Percentiles rank a stretch among this genome's conserved stretches.
These are phyloP conservation scores for Poicephalus gulielmi DNA, from an alignment of 2,113 vertebrate genomes.

Conservation along the genomic window DNA sequence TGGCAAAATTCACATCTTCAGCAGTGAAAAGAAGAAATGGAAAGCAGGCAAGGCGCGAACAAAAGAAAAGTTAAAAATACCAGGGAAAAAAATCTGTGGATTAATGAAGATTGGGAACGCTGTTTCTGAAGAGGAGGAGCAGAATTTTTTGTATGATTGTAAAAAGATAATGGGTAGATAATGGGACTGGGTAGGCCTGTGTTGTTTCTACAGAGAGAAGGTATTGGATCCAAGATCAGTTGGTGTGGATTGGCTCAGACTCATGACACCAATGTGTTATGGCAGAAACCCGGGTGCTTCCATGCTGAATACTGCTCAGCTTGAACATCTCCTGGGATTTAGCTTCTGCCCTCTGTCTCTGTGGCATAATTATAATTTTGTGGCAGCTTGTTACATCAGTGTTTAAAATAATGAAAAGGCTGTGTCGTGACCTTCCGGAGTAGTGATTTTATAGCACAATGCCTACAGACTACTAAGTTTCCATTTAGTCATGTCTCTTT, in stretches of 20 bases:
- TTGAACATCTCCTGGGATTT: not conserved
- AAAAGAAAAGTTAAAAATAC: not conserved
- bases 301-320: rapidly evolving
- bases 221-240: rapidly evolving
- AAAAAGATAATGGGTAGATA: not conserved
- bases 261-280: rapidly evolving
- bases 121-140: not conserved
- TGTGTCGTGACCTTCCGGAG: not conserved
- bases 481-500: not conserved
- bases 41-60: not conserved
- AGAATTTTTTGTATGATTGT: not conserved
- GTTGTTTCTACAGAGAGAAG: not conserved
- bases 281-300: not conserved
- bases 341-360: not conserved
- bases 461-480: not conserved
- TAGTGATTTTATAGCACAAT: not conserved
- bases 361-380: not conserved
- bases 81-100: not conserved
- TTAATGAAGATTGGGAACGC: not conserved
- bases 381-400: not conserved
- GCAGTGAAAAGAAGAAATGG: not conserved
- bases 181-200: not conserved
- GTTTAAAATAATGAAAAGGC: not conserved
- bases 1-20: not conserved
- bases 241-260: rapidly evolving